Evolutionary conservation across 2,888 invertebrate genomes (phyloP).

Genomic region (Synergus laeviventris): DNA sequence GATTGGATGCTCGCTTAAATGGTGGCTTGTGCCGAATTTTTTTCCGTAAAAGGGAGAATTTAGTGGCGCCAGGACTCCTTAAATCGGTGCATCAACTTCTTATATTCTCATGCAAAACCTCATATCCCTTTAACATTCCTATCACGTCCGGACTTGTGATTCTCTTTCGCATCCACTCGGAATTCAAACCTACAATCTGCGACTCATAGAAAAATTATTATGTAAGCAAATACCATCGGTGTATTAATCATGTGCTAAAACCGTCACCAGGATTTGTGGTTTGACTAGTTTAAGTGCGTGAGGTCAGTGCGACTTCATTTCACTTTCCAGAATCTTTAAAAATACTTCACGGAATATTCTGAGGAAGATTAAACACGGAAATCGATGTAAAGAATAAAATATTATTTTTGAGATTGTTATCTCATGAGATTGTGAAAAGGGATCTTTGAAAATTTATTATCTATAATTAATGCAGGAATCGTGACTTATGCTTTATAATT

Average conservation of each 20-base stretch:
- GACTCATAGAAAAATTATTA: slow-evolving; percentile 45
- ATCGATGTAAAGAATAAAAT: no score
- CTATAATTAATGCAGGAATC: background rate
- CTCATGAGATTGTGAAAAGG: no score
- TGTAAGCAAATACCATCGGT: slow-evolving; percentile 12
- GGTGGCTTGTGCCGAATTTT: slow-evolving; percentile 22
- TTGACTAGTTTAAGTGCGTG: slow-evolving; percentile 47
- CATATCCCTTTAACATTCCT: slow-evolving; percentile 25
- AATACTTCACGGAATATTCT: background rate
- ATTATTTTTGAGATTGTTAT: no score
- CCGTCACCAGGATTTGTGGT: slow-evolving; percentile 42
- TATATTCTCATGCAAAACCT: slow-evolving; percentile 12
- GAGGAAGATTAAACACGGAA: background rate
- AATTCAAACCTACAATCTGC: slow-evolving; percentile 44
- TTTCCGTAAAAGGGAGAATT: background rate
- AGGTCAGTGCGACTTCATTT: slow-evolving; percentile 50
- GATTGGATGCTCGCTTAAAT: slow-evolving; percentile 9
- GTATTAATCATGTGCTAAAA: slow-evolving; percentile 44
- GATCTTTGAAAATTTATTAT: background rate
- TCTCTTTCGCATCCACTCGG: slow-evolving; percentile 40
- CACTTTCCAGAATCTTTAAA: slow-evolving; percentile 33
- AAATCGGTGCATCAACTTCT: slow-evolving; percentile 25
- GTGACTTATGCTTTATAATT: background rate
- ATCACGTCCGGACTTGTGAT: slow-evolving; percentile 18
- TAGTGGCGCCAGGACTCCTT: slow-evolving; percentile 29